Evolutionary conservation across 53 echinoderm and acorn worm species (phyloP).

Genomic region (Patiria pectinifera): DNA sequence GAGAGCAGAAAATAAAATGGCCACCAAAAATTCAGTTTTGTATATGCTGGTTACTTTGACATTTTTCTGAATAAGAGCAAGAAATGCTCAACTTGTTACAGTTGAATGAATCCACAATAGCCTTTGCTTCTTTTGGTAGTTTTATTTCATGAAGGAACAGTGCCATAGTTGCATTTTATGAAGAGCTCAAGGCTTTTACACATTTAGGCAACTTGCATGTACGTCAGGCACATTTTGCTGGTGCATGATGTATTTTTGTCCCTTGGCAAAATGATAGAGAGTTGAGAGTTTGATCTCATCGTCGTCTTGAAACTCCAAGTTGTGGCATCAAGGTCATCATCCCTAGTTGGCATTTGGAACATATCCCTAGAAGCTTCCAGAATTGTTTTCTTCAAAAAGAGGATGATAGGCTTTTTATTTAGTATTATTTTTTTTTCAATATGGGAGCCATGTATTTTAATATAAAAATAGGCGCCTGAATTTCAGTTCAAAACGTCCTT

Average conservation of each 20-base stretch:
- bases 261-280: constrained; percentile 25
- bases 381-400: not conserved
- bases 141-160: not conserved
- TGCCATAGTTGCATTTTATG: not conserved
- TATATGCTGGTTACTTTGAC: no score
- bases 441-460: no score
- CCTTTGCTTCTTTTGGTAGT: not conserved
- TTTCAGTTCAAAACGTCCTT: no score
- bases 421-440: no score
- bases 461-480: no score
- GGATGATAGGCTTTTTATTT: no score
- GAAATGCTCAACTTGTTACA: not conserved
- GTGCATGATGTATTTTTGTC: constrained; percentile 9
- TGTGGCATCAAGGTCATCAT: constrained; percentile 37
- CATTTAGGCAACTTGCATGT: constrained; percentile 9
- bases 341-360: constrained; percentile 29
- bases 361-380: constrained; percentile 21
- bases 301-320: constrained; percentile 12
- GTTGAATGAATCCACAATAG: not conserved
- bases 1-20: no score
- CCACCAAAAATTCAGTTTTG: no score
- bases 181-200: not conserved
- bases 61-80: no score
- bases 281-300: constrained; percentile 28
- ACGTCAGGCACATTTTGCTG: constrained; percentile 43